Percentiles rank a stretch among this genome's conserved stretches.
Evolutionary conservation across 2,113 vertebrate genomes (phyloP).

Genomic region (Bagarius yarrelli): DNA sequence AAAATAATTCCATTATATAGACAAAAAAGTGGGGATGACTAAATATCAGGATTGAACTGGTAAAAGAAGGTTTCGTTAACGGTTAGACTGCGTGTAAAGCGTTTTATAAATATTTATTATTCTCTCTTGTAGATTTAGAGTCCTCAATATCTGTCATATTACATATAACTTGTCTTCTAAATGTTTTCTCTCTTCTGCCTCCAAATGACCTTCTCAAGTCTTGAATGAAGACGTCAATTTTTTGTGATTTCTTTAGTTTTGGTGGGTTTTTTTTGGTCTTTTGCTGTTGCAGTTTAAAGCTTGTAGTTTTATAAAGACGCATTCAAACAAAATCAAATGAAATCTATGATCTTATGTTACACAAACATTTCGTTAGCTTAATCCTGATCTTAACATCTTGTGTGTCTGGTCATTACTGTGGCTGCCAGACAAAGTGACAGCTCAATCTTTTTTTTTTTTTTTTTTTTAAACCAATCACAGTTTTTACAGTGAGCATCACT

Average conservation of each 20-base stretch:
- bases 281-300: constrained; percentile 32
- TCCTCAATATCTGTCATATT: constrained; percentile 33
- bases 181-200: constrained; percentile 11
- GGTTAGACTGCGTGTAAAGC: constrained; percentile 47
- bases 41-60: constrained; percentile 18
- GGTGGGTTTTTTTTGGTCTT: neutral
- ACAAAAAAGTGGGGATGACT: constrained; percentile 1
- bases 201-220: constrained; percentile 9
- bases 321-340: neutral
- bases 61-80: constrained; percentile 32
- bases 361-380: neutral
- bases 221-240: neutral
- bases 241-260: neutral
- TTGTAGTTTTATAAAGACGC: constrained; percentile 37
- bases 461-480: constrained; percentile 18
- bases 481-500: constrained; percentile 18
- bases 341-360: constrained; percentile 17
- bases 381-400: neutral
- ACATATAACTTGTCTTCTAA: neutral
- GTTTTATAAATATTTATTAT: constrained; percentile 54
- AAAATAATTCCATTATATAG: neutral
- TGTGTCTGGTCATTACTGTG: constrained; percentile 7
- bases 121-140: constrained; percentile 40
- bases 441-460: constrained; percentile 1
- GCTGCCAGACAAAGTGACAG: constrained; percentile 32